Conservation (phyloP, 2,888 invertebrate genomes). For the Troides oblongomaculatus region DNA sequence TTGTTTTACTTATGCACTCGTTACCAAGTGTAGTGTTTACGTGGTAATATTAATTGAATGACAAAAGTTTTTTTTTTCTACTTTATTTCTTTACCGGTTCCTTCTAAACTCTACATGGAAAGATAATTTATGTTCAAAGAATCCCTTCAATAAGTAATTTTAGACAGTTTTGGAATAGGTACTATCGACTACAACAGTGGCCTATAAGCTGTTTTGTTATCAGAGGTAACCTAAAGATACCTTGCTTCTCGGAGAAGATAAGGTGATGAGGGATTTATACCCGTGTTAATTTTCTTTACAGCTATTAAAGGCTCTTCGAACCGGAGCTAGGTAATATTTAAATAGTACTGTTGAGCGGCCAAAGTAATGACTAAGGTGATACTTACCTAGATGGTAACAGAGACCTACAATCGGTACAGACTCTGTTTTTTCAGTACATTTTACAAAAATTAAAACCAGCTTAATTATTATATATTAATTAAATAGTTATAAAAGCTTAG, state of each 20-base stretch:
- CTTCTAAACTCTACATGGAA: not conserved
- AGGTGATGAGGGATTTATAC: no score
- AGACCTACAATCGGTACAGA: not conserved
- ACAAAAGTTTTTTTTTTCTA: not conserved
- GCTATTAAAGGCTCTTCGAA: no score
- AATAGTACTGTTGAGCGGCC: no score
- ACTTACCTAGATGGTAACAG: not conserved
- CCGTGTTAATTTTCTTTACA: no score
- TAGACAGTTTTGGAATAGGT: no score
- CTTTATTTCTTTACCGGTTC: not conserved
- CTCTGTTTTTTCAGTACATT: not conserved
- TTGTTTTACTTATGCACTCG: slow-evolving; percentile 40
- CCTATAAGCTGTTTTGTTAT: no score
- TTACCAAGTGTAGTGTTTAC: slow-evolving; percentile 30
- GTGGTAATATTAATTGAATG: slow-evolving; percentile 6
- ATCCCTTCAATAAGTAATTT: no score
- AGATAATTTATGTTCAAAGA: not conserved
- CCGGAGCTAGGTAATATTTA: no score
- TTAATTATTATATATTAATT: no score
- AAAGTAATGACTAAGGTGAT: not conserved
- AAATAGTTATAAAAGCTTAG: not conserved
- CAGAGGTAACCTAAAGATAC: no score
- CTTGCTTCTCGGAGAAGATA: no score
- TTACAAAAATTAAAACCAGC: not conserved
- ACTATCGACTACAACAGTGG: no score